phyloP scores from a whole-genome alignment of 2,113 vertebrate species.

The Chrysochloris asiatica region DNA sequence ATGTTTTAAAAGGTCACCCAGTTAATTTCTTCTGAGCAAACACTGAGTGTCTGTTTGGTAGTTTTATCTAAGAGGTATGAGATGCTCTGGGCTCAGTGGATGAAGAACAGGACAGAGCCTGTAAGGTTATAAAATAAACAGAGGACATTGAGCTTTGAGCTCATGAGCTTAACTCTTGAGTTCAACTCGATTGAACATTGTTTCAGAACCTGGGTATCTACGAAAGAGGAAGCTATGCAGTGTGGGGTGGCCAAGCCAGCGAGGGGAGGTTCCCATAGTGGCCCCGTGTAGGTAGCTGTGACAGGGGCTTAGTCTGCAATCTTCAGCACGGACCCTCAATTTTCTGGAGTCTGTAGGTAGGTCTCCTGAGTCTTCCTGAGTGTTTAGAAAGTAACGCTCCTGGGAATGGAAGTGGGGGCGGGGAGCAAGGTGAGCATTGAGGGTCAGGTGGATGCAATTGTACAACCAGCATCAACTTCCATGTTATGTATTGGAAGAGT shows the following conservation, averaged over 20 bases:
- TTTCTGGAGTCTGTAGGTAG: not conserved
- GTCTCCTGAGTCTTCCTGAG: not conserved
- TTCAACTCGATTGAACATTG: no score
- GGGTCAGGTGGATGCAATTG: no score
- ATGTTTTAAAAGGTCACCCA: not conserved
- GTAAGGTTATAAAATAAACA: no score
- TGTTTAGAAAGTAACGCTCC: not conserved
- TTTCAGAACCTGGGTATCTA: not conserved
- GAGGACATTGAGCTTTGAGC: fast-evolving
- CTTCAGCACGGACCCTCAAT: not conserved
- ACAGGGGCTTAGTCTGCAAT: not conserved
- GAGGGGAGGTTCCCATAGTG: fast-evolving
- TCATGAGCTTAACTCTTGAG: fast-evolving
- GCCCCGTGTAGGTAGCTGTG: fast-evolving
- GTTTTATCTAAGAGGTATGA: no score
- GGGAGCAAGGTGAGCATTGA: fast-evolving
- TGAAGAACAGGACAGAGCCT: not conserved
- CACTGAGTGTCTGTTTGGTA: not conserved
- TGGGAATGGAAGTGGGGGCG: no score
- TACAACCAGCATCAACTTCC: no score
- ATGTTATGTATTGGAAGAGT: not conserved
- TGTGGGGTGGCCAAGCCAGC: not conserved
- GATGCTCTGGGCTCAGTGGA: not conserved
- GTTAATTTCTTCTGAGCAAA: not conserved
- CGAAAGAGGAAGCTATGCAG: not conserved